These are phyloP conservation scores for Bradypodion ventrale DNA, from an alignment of 2,797 vertebrate species.

Conservation along the genomic window DNA sequence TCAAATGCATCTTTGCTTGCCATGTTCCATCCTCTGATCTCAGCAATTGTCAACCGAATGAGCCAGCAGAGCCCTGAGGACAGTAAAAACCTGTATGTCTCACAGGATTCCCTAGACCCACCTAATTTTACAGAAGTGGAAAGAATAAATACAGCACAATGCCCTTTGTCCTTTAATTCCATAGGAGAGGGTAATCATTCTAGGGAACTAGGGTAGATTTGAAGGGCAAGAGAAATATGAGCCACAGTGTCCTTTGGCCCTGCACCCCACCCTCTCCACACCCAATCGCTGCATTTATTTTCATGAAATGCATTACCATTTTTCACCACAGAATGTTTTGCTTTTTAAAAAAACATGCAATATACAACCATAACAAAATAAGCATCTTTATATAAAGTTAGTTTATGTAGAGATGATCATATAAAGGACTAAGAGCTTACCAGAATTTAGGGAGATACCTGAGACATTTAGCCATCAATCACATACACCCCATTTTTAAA, in stretches of 20 bases:
- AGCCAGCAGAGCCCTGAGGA: neutral
- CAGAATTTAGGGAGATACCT: conserved; percentile 58
- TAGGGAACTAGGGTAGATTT: neutral
- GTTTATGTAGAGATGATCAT: conserved; percentile 68
- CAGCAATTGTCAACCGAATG: neutral
- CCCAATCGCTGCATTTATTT: neutral
- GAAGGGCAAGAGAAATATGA: neutral
- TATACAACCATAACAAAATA: conserved; percentile 69
- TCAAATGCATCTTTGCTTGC: neutral
- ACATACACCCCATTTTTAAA: conserved; percentile 48
- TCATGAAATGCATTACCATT: neutral
- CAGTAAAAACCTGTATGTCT: neutral
- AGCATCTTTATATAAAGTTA: conserved; percentile 66
- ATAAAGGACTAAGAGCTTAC: conserved; percentile 48
- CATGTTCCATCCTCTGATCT: neutral
- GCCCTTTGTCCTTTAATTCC: neutral
- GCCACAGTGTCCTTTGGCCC: neutral
- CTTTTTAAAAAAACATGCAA: conserved; percentile 58
- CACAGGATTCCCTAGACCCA: neutral
- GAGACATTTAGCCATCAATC: conserved; percentile 52
- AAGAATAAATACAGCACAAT: neutral
- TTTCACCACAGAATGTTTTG: conserved; percentile 33
- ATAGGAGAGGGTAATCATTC: too few relatives aligned
- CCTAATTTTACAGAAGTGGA: neutral
- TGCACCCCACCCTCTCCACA: too few relatives aligned